Evolutionary conservation across 2,797 vertebrate species (phyloP), one percentile per base, ranked within the genome.

Genomic region (Poecile montanus): DNA sequence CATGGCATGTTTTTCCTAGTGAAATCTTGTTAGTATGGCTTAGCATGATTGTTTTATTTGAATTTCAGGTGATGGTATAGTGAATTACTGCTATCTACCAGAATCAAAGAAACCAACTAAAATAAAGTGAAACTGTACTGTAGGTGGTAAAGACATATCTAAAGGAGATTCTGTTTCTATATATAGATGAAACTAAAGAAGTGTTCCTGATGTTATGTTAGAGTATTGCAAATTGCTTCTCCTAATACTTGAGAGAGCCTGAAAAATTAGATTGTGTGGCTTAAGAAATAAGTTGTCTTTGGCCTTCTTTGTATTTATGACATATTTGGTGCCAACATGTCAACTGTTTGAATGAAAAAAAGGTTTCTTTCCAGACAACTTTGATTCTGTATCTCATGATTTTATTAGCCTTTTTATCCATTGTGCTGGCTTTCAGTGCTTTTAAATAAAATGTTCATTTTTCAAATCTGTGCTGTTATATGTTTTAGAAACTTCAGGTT

Each of bases 11-110:
- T 90, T 91, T 89, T 76, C 51, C 67, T 78, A 66, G 47, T 66
- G 60, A n/a, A 72, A 71, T 68, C 27, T 82, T 0, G 7, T 85
- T 91, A 66, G 70, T 86, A 19, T 78, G 62, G 17, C 22, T 78
- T 91, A 90, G 53, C 27, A 53, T 38, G 63, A 76, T 65, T 92
- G 23, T 71, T 91, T 84, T 93, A 75, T 68, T 91, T 90, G 47
- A 51, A 56, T 29, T 66, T 65, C 85, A 66, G 40, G 14, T n/a
- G 70, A 3, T 65, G 25, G 9, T 73, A 75, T 93, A 60, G 50
- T 72, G 54, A 62, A 73, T 84, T 94, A 58, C 16, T 81, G 11
- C 30, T 75, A 53, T 48, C 32, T 72, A 10, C 62, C 32, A 66
- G 22, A 86, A 62, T 75, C 38, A 74, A 72, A 85, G 42, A 77